Evolutionary conservation across 2,113 vertebrate genomes (phyloP).

Genomic region (Zosterops borbonicus): DNA sequence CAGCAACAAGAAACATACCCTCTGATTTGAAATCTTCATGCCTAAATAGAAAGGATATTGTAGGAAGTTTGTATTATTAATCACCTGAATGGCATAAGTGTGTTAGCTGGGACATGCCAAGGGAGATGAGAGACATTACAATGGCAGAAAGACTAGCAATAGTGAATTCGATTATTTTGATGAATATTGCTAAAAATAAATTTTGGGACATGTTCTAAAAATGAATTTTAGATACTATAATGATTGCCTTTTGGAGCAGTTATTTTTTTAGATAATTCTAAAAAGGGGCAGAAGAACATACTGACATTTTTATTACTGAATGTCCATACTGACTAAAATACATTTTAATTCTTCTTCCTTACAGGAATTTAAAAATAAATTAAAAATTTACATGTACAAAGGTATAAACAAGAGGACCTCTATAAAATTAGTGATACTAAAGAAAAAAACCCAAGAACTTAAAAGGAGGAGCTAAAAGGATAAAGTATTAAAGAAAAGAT

Average conservation of each 20-base stretch:
- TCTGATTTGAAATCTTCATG: neutral
- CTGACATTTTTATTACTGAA: neutral
- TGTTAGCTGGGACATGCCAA: neutral
- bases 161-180: neutral
- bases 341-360: neutral
- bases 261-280: neutral
- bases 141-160: neutral
- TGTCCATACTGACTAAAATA: neutral
- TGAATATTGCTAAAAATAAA: neutral
- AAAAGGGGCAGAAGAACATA: neutral
- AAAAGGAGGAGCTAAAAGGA: neutral
- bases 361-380: neutral
- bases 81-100: neutral
- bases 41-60: neutral
- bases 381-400: neutral
- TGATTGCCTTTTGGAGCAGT: neutral
- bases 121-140: neutral
- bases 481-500: neutral
- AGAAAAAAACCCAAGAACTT: neutral
- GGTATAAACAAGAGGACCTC: neutral
- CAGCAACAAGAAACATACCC: neutral
- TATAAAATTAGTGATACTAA: neutral
- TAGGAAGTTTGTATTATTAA: neutral
- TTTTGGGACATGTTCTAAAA: neutral
- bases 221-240: neutral